These are phyloP conservation scores for Chironomus riparius DNA, from an alignment of 2,888 invertebrate genomes.

Conservation along the genomic window DNA sequence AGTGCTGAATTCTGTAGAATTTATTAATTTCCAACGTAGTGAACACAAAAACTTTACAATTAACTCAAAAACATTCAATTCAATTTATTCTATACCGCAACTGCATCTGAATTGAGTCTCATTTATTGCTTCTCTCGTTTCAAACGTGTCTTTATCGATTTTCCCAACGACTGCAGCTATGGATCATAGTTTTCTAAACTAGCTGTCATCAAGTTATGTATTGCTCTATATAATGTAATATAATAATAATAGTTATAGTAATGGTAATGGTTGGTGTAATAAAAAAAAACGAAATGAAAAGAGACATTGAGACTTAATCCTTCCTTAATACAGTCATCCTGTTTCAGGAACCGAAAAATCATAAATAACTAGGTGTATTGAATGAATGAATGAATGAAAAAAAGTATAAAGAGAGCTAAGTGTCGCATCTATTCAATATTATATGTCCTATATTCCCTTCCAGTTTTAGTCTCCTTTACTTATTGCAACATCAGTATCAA, in stretches of 20 bases:
- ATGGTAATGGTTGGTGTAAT: not conserved
- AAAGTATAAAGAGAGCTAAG: too few species aligned
- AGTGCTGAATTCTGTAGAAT: too few species aligned
- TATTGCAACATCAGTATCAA: not conserved
- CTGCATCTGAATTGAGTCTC: not conserved
- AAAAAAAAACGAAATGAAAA: not conserved
- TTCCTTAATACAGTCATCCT: slow-evolving; percentile 27
- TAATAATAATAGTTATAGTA: slow-evolving; percentile 6
- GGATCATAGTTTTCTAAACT: not conserved
- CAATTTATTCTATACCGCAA: not conserved
- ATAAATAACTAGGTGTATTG: slow-evolving; percentile 15
- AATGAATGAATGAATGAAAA: not conserved
- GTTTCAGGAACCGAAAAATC: slow-evolving; percentile 13
- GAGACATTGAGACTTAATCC: slow-evolving; percentile 13
- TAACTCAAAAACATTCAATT: too few species aligned
- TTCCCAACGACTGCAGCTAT: not conserved
- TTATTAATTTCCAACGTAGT: too few species aligned
- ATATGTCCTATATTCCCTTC: not conserved
- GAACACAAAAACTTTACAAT: too few species aligned
- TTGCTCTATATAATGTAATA: not conserved
- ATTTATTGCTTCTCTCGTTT: too few species aligned
- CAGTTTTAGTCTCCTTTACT: not conserved
- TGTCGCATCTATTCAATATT: not conserved
- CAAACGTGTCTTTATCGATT: not conserved
- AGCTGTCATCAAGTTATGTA: slow-evolving; percentile 17